Conservation (phyloP, 2,888 invertebrate species). For the Scaptodrosophila latifasciaeformis region DNA sequence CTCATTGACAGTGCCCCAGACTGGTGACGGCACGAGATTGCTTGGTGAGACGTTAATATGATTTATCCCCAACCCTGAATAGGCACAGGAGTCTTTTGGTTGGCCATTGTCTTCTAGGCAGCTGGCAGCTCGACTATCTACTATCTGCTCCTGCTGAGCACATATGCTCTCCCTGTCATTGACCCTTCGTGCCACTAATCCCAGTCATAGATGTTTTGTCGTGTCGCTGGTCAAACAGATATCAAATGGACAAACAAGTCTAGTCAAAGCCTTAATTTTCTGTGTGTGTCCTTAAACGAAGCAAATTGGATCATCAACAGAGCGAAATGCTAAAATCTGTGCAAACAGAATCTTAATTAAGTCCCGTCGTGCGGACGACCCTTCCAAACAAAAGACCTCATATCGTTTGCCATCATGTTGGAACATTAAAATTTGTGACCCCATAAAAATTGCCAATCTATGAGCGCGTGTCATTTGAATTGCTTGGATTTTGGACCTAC, state of each 20-base stretch:
- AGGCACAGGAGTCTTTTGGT: not conserved
- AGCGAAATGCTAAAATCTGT: conserved; percentile 62
- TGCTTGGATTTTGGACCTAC: conserved; percentile 35
- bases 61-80: conserved; percentile 4
- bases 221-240: conserved; percentile 7
- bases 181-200: conserved; percentile 47
- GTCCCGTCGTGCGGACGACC: conserved; percentile 39
- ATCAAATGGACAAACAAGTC: conserved; percentile 65
- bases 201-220: conserved; percentile 26
- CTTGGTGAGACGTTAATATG: conserved; percentile 47
- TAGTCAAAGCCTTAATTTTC: not conserved
- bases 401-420: conserved; percentile 28
- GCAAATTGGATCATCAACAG: conserved; percentile 65
- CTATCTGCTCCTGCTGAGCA: conserved; percentile 52
- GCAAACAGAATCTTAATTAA: conserved; percentile 70
- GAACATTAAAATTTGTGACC: conserved; percentile 31
- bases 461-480: conserved; percentile 30
- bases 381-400: conserved; percentile 31
- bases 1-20: not conserved
- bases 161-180: conserved; percentile 44
- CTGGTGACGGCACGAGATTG: conserved; percentile 42
- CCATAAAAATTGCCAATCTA: no score
- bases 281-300: conserved; percentile 55
- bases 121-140: conserved; percentile 34
- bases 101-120: conserved; percentile 35